Conservation (phyloP, 2,888 invertebrate species). For the Patella caerulea region DNA sequence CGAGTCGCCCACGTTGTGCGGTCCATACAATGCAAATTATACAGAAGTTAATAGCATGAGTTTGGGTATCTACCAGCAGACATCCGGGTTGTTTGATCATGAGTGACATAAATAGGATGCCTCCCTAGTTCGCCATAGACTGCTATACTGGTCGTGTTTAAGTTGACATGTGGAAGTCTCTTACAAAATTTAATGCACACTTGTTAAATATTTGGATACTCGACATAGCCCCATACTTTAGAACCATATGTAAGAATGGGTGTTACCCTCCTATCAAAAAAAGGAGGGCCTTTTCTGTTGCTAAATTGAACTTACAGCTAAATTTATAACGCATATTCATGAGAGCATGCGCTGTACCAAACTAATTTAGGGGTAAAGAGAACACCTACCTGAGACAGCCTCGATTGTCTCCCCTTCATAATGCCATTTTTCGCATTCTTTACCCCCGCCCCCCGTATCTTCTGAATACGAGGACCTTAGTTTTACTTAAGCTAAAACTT, state of each 20-base stretch:
- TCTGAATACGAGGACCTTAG: slow-evolving; percentile 24
- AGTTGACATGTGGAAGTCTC: too few species aligned
- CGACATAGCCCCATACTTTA: too few species aligned
- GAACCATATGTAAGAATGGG: too few species aligned
- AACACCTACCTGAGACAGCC: slow-evolving; percentile 21
- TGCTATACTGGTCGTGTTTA: background rate
- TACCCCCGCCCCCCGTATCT: slow-evolving; percentile 20
- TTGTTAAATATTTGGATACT: too few species aligned
- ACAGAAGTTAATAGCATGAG: background rate
- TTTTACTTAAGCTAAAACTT: slow-evolving; percentile 20
- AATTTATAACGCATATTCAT: too few species aligned
- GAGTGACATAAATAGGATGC: too few species aligned
- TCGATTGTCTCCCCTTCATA: slow-evolving; percentile 18
- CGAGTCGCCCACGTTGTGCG: background rate
- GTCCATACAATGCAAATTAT: background rate
- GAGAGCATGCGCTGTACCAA: background rate
- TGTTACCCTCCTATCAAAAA: too few species aligned
- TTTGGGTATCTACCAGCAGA: background rate
- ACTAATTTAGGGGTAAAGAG: slow-evolving; percentile 19
- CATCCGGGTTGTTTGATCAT: too few species aligned
- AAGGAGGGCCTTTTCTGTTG: too few species aligned
- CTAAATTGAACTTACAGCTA: too few species aligned
- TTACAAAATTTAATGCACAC: too few species aligned
- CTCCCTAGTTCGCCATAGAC: too few species aligned
- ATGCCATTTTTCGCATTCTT: slow-evolving; percentile 26